Evolutionary conservation across 2,113 vertebrate genomes (phyloP).

Genomic region (Ptilorrhoa leucosticta): DNA sequence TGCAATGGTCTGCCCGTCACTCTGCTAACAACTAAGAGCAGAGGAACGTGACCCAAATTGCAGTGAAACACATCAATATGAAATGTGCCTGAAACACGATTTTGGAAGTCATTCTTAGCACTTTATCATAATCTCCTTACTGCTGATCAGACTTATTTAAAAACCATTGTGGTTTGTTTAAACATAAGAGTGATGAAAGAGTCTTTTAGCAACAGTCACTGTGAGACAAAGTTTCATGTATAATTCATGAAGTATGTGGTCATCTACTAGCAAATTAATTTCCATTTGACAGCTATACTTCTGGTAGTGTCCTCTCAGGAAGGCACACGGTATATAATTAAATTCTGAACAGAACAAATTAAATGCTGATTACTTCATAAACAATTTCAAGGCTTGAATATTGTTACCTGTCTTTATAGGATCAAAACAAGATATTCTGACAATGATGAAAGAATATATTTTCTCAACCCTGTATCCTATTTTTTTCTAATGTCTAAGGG

Average conservation of each 20-base stretch:
- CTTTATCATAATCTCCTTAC: slow-evolving; percentile 53
- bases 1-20: slow-evolving; percentile 18
- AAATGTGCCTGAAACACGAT: slow-evolving; percentile 25
- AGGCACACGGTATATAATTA: slow-evolving; percentile 73
- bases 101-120: slow-evolving; percentile 63
- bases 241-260: slow-evolving; percentile 78
- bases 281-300: slow-evolving; percentile 70
- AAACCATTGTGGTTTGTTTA: slow-evolving; percentile 72
- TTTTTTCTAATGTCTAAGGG: slow-evolving; percentile 43
- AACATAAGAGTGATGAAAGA: slow-evolving; percentile 70
- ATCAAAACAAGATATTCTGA: slow-evolving; percentile 68
- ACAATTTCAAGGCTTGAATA: slow-evolving; percentile 69
- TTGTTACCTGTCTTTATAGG: slow-evolving; percentile 65
- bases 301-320: slow-evolving; percentile 72
- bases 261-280: slow-evolving; percentile 77
- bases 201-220: slow-evolving; percentile 70
- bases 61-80: not conserved
- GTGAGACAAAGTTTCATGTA: slow-evolving; percentile 73
- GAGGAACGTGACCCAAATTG: slow-evolving; percentile 40
- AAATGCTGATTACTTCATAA: slow-evolving; percentile 77
- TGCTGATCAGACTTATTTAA: slow-evolving; percentile 68
- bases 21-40: slow-evolving; percentile 28
- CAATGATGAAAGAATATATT: not conserved
- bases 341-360: slow-evolving; percentile 76
- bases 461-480: not conserved